phyloP scores from a whole-genome alignment of 2,797 vertebrate species.

The Enteromius thamalakanensis region DNA sequence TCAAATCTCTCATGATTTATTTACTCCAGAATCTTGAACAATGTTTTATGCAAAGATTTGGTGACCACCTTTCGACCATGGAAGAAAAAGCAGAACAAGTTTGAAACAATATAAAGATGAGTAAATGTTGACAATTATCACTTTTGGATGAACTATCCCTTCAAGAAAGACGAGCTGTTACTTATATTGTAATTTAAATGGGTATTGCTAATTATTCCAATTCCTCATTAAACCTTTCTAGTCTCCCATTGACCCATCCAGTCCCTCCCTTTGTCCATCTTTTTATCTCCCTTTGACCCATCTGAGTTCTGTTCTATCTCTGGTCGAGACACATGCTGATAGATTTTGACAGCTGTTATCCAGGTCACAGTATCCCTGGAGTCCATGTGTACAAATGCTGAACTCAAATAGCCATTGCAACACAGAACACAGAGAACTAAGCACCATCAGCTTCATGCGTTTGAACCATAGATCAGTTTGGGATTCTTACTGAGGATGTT shows the following conservation, averaged over 20 bases:
- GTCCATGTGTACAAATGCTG: constrained; percentile 52
- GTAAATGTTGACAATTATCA: neutral
- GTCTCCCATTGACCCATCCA: neutral
- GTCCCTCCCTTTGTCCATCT: constrained; percentile 18
- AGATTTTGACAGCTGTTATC: constrained; percentile 54
- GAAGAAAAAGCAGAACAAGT: neutral
- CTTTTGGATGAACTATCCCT: neutral
- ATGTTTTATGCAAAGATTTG: neutral
- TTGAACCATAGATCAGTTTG: neutral
- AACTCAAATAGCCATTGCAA: constrained; percentile 51
- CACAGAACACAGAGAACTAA: constrained; percentile 41
- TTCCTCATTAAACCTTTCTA: neutral
- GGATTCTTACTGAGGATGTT: neutral
- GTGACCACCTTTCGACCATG: neutral
- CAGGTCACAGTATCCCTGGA: constrained; percentile 53
- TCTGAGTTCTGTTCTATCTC: constrained; percentile 30
- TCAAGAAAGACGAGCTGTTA: neutral
- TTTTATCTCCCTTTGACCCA: constrained; percentile 36
- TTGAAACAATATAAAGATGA: neutral
- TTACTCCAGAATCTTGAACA: neutral
- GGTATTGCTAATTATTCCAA: constrained; percentile 6
- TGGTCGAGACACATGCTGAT: constrained; percentile 38
- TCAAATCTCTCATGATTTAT: neutral
- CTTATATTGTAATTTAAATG: constrained; percentile 1
- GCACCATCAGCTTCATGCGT: constrained; percentile 5